phyloP scores from a whole-genome alignment of 2,797 vertebrate genomes.

The Rhadinocentrus ornatus region DNA sequence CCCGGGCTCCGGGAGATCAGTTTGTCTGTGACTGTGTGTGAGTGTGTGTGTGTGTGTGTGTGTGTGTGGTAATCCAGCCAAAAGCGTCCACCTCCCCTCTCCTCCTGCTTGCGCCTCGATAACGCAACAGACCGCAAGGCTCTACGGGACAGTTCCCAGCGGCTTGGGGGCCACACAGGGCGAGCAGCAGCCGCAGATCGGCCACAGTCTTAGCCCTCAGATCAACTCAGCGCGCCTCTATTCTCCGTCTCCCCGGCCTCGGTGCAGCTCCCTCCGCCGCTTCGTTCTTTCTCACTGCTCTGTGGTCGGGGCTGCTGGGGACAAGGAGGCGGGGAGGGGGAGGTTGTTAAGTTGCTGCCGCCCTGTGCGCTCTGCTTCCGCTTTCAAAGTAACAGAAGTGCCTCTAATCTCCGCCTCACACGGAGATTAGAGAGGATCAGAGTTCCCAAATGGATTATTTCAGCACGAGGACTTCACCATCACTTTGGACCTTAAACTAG shows the following conservation, averaged over 20 bases:
- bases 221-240: no score
- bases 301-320: neutral
- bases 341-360: neutral
- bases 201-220: neutral
- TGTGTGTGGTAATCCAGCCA: conserved; percentile 33
- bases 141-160: conserved; percentile 32
- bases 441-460: no score
- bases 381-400: neutral
- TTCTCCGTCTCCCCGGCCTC: no score
- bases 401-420: no score
- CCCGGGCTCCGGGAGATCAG: conserved; percentile 10
- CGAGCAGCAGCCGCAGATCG: conserved; percentile 21
- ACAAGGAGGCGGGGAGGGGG: neutral
- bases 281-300: neutral
- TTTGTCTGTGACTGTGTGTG: conserved; percentile 13
- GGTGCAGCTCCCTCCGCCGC: neutral
- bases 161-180: conserved; percentile 21
- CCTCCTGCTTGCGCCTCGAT: neutral
- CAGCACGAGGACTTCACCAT: no score
- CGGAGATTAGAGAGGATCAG: no score
- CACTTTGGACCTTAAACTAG: no score
- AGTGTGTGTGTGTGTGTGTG: neutral
- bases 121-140: conserved; percentile 30
- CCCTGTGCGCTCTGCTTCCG: neutral
- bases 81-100: neutral